Base-by-base conservation (phyloP, 1,140 invertebrate genomes). In the Mylabris phalerata region DNA sequence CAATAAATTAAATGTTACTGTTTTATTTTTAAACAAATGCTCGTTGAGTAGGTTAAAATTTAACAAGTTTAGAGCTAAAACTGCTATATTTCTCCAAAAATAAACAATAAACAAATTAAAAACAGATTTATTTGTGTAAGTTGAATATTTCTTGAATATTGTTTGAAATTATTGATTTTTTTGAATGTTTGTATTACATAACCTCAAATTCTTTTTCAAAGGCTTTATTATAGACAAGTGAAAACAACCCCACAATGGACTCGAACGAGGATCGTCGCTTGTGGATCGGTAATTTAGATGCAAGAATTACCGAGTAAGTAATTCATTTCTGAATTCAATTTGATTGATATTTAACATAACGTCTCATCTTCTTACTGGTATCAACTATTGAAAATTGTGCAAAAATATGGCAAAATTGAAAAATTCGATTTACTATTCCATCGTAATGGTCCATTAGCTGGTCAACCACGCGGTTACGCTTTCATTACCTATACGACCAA, bases 381-480 rank as follows among this genome's bases (percentile, higher is more conserved):
- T 85, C 85, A 92, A 84, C 84, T 96, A 79, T 79, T 95, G 75
- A 95, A 95, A 90, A 82, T 95, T 74, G 80, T 93, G 77, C 90
- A 94, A 85, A 88, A 90, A 81, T 87, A 90, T 85, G 93, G 93
- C 72, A 78, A 81, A 65, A 88, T 95, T 68, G 88, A 92, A 79
- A 93, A 94, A 82, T 95, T 95, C 80, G 92, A 96, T 76, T 86
- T 95, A 75, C 82, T 96, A 50, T 95, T 93, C 74, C 91, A 95
- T 74, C 91, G 91, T 63, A 84, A 84, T 59, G 93, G 93, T 52
- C 89, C 91, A 48, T 83, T 90, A 67, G 84, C 85, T 67, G 93
- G 92, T 44, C 89, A 92, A 72, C 89, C 93, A 0, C 77, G 92
- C 62, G 93, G 93, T n/a, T 96, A 95, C 74, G 92, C 92, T 38